Percentiles rank a stretch among this genome's conserved stretches.
These are phyloP conservation scores for Isichthys henryi DNA, from an alignment of 2,113 vertebrate species.

Conservation along the genomic window DNA sequence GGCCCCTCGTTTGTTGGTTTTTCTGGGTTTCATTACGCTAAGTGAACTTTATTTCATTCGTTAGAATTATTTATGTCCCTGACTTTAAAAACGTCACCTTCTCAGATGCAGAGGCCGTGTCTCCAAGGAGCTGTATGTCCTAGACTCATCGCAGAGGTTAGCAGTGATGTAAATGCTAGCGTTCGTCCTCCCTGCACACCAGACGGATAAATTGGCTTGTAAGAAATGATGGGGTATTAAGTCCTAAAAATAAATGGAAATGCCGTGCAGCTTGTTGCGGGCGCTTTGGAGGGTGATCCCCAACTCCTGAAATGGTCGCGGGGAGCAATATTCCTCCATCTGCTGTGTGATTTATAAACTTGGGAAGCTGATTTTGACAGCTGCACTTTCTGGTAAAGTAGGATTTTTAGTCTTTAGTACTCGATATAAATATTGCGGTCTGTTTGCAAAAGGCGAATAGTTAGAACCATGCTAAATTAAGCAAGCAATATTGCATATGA, in stretches of 20 bases:
- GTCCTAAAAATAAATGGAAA: conserved; percentile 33
- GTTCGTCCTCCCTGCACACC: background rate
- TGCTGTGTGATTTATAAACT: background rate
- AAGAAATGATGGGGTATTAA: conserved; percentile 25
- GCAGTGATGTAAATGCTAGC: conserved; percentile 16
- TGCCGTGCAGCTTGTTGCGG: conserved; percentile 18
- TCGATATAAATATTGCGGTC: background rate
- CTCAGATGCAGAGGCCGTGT: background rate
- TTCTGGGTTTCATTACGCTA: background rate
- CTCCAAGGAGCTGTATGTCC: background rate
- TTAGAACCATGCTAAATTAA: background rate
- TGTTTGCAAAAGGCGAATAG: background rate
- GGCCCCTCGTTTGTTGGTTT: background rate
- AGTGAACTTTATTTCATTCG: background rate
- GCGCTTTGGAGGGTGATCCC: conserved; percentile 10
- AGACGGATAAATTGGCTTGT: conserved; percentile 32
- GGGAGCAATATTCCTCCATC: background rate
- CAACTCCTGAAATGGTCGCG: conserved; percentile 14
- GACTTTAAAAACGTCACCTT: background rate
- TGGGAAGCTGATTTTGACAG: background rate
- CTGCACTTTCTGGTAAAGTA: conserved; percentile 7
- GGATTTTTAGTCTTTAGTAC: background rate
- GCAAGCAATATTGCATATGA: background rate
- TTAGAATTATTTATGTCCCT: background rate
- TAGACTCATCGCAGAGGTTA: background rate